Evolutionary conservation across 1,140 invertebrate species (phyloP).

Genomic region (Luehdorfia chinensis): DNA sequence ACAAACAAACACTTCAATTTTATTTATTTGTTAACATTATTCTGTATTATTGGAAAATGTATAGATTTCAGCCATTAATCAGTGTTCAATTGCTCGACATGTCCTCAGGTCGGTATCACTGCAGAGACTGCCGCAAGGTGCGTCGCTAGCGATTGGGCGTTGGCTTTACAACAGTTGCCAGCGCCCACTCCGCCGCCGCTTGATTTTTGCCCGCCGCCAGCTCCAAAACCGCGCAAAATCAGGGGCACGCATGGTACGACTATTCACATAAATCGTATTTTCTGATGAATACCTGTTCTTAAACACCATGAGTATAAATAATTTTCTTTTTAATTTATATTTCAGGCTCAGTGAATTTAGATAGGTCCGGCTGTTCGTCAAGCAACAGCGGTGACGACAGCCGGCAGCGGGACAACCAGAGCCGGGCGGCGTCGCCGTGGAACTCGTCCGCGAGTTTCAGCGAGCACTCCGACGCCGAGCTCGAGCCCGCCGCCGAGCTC

Average conservation of each 20-base stretch:
- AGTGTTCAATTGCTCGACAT: too few species aligned
- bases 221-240: conserved; percentile 51
- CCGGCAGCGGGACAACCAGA: conserved; percentile 30
- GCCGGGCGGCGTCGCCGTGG: conserved; percentile 60
- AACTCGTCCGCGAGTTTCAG: conserved; percentile 63
- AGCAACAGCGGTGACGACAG: conserved; percentile 55
- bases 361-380: conserved; percentile 60
- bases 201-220: conserved; percentile 44
- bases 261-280: too few species aligned
- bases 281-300: too few species aligned
- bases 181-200: conserved; percentile 43
- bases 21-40: too few species aligned
- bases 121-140: conserved; percentile 1
- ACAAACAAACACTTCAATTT: too few species aligned
- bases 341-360: conserved; percentile 50
- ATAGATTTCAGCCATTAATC: too few species aligned
- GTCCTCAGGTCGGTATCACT: too few species aligned
- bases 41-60: too few species aligned
- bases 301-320: too few species aligned
- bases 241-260: conserved; percentile 66
- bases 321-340: neutral
- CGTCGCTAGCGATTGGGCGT: conserved; percentile 43
- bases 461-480: conserved; percentile 56
- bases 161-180: conserved; percentile 55
- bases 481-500: conserved; percentile 47